phyloP scores from a whole-genome alignment of 2,888 invertebrate species.

The Dicycla oo region DNA sequence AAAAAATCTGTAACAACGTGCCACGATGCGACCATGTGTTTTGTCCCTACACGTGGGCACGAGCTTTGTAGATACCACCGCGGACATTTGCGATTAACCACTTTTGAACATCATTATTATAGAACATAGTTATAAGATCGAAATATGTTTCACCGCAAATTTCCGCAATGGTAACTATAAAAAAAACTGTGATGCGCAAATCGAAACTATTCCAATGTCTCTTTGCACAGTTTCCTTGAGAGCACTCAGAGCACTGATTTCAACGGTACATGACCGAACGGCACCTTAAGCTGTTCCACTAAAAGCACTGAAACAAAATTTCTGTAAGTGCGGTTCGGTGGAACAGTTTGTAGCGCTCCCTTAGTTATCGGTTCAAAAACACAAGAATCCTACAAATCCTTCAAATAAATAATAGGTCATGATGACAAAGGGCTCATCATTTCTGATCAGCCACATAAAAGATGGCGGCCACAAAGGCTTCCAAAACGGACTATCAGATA shows the following conservation, averaged over 20 bases:
- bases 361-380: not conserved
- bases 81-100: no score
- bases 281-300: not conserved
- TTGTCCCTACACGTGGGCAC: no score
- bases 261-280: not conserved
- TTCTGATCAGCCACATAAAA: constrained; percentile 41
- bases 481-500: constrained; percentile 48
- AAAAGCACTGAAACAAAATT: not conserved
- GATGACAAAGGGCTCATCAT: constrained; percentile 31
- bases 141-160: no score
- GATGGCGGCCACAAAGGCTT: constrained; percentile 27
- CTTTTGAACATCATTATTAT: no score
- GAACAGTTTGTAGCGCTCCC: not conserved
- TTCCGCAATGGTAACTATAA: no score
- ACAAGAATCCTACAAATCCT: not conserved
- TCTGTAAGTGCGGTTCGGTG: not conserved
- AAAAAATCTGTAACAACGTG: no score
- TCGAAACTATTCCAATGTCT: not conserved
- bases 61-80: no score
- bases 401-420: constrained; percentile 8
- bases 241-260: not conserved
- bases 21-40: no score
- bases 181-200: not conserved
- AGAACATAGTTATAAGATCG: no score
- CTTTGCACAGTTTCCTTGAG: not conserved